These are phyloP conservation scores for Cherax quadricarinatus DNA, from an alignment of 1,140 invertebrate species.

Conservation along the genomic window DNA sequence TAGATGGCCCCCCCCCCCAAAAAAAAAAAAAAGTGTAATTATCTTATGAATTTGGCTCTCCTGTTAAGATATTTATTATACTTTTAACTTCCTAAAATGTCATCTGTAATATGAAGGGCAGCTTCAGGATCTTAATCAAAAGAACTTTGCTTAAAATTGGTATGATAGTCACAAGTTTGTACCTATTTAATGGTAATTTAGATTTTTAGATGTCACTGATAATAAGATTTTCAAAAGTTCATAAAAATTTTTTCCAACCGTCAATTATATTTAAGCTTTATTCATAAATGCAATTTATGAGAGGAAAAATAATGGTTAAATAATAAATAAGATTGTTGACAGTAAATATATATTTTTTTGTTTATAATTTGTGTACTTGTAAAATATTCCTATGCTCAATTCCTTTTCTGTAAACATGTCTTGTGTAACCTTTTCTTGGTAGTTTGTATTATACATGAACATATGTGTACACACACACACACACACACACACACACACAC, in stretches of 20 bases:
- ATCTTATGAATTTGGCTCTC: neutral
- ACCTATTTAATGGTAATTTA: neutral
- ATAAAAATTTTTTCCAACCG: neutral
- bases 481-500: neutral
- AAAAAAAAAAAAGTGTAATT: neutral
- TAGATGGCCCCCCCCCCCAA: neutral
- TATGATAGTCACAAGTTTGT: neutral
- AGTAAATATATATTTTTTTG: neutral
- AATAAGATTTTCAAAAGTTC: neutral
- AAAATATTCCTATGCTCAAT: neutral
- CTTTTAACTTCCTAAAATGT: neutral
- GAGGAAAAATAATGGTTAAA: neutral
- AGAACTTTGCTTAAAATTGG: neutral
- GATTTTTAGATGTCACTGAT: neutral
- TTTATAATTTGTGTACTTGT: neutral
- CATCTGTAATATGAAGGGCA: neutral
- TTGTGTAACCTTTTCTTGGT: neutral
- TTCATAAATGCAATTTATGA: neutral
- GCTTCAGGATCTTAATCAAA: neutral
- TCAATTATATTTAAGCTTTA: neutral
- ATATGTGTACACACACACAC: neutral
- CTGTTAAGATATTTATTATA: neutral
- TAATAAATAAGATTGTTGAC: neutral
- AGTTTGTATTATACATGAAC: neutral
- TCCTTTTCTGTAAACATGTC: neutral